Conservation (phyloP, 2,888 invertebrate genomes). For the Helicoverpa assulta region DNA sequence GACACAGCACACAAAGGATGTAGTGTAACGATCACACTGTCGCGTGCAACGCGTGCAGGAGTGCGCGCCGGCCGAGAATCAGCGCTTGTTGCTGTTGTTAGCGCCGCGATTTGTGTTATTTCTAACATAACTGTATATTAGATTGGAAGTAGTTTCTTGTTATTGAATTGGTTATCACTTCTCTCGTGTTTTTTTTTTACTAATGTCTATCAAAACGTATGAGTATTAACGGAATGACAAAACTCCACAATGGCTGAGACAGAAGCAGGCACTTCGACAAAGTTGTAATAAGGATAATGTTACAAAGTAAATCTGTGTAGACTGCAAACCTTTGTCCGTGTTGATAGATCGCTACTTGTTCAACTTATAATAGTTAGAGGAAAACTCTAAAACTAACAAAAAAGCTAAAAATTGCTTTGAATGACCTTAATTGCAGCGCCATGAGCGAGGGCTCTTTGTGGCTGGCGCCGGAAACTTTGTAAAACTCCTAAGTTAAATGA, state of each 20-base stretch:
- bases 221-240: background rate
- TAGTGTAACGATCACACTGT: conserved; percentile 41
- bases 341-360: conserved; percentile 55
- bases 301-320: conserved; percentile 33
- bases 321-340: conserved; percentile 37
- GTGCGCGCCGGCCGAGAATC: conserved; percentile 1
- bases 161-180: background rate
- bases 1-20: conserved; percentile 38
- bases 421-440: conserved; percentile 58
- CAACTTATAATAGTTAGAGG: conserved; percentile 44
- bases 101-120: background rate
- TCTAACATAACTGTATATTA: background rate
- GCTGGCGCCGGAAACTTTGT: conserved; percentile 33
- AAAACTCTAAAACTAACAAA: conserved; percentile 41
- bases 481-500: conserved; percentile 47
- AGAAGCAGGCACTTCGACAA: background rate
- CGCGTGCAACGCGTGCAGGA: background rate
- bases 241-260: background rate
- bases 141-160: background rate
- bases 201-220: too few relatives aligned
- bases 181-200: background rate
- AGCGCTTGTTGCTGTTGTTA: conserved; percentile 4
- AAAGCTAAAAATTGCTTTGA: conserved; percentile 40
- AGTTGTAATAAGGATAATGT: conserved; percentile 14
- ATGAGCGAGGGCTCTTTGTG: conserved; percentile 38